Evolutionary conservation across 2,888 invertebrate species (phyloP), one percentile per base, ranked within the genome.

Genomic region (Lasius fuliginosus): DNA sequence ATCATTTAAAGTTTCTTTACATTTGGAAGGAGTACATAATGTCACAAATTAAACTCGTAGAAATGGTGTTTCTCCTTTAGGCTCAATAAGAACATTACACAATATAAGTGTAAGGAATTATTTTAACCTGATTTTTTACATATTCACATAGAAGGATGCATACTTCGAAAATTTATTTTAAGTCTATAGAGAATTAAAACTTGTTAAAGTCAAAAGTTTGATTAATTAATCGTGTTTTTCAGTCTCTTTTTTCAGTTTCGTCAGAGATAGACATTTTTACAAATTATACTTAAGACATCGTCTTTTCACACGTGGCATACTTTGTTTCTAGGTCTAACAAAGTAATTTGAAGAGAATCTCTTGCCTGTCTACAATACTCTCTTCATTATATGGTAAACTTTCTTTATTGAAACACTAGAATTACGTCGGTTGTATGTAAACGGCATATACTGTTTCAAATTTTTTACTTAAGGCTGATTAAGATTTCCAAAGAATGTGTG

Each of bases 281-380:
- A 12, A 69, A 56, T 40, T 64, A 11, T 65, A 62, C 5, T 46
- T 60, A 30, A 60, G 60, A 58, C 71, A 40, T 67, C 15, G 46
- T 53, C 82, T 83, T 79, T 83, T 87, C 83, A 89, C 85, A 87
- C 58, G 83, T 82, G 87, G 85, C 85, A 83, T 86, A 56, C 91
- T 90, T 91, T 92, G 86, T 91, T 93, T 92, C 85, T 93, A 93
- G 93, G 92, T 93, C 90, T 92, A 93, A 93, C 93, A 93, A 92
- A 93, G 86, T 93, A 90, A 93, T 93, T 91, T 93, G 93, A 93
- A 90, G 92, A 91, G 89, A 90, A 91, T 87, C 81, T 86, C 87
- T 89, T 89, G 85, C 84, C 85, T 84, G 88, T 82, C 87, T 84
- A 85, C 87, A 68, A 90, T 88, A 88, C 83, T 87, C 69, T 85